Evolutionary conservation across 2,113 vertebrate genomes (phyloP).

Genomic region (Mesocricetus auratus): DNA sequence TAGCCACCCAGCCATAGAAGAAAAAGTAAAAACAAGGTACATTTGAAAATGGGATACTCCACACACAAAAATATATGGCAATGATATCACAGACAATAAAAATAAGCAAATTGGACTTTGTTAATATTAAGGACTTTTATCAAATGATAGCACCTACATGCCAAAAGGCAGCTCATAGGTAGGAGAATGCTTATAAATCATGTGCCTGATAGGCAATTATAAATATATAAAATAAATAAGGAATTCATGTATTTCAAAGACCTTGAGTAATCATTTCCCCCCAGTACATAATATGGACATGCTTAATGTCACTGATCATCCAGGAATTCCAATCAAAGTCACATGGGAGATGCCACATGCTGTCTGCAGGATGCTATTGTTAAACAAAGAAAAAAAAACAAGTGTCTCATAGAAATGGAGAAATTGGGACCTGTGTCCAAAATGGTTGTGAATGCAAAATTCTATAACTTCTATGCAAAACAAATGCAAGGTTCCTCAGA

Average conservation of each 20-base stretch:
- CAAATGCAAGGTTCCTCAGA: fast-evolving
- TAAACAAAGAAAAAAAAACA: neutral
- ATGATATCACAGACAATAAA: neutral
- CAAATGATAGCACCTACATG: neutral
- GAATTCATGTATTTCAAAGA: neutral
- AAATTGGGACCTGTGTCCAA: neutral
- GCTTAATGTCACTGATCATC: neutral
- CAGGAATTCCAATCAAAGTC: neutral
- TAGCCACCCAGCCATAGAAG: neutral
- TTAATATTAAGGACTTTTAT: neutral
- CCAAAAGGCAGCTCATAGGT: neutral
- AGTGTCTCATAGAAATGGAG: neutral
- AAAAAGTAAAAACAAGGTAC: neutral
- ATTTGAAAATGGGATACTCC: neutral
- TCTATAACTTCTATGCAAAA: neutral
- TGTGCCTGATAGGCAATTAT: neutral
- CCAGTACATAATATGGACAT: neutral
- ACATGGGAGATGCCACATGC: neutral
- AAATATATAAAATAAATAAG: neutral
- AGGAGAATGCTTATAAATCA: neutral
- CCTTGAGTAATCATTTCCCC: neutral
- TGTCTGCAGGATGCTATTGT: neutral
- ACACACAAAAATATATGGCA: neutral
- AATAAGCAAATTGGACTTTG: neutral
- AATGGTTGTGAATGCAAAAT: neutral